Conservation (phyloP, 2,797 vertebrate species). For the Propithecus deckenii region DNA sequence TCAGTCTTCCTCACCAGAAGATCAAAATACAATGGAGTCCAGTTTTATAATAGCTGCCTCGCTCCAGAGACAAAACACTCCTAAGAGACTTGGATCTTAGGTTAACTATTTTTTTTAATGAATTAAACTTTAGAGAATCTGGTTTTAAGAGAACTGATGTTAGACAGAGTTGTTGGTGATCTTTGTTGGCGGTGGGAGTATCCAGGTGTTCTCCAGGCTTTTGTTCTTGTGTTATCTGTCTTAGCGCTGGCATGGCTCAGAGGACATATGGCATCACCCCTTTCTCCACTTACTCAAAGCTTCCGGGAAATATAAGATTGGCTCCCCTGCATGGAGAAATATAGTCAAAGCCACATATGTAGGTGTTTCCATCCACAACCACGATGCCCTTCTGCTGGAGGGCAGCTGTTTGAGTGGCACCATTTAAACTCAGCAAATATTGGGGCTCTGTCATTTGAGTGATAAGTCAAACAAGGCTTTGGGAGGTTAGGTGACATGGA, state of each 20-base stretch:
- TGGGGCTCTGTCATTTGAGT: too few relatives aligned
- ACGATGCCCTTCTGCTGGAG: fast-evolving
- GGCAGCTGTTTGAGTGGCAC: neutral
- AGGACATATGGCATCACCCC: neutral
- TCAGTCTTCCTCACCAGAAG: neutral
- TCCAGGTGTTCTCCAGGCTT: too few relatives aligned
- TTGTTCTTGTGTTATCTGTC: too few relatives aligned
- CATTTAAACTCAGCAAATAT: neutral
- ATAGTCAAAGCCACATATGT: neutral
- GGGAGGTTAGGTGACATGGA: neutral
- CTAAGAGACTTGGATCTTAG: neutral
- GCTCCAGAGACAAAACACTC: neutral
- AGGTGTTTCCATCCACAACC: too few relatives aligned
- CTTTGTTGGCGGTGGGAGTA: neutral
- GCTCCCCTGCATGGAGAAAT: neutral
- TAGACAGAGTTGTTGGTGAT: neutral
- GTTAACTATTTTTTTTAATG: neutral
- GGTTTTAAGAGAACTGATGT: neutral
- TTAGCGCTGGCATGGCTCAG: neutral
- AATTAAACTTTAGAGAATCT: neutral
- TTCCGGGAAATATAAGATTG: neutral
- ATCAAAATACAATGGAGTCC: neutral
- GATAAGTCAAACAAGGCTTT: neutral
- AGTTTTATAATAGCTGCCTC: neutral
- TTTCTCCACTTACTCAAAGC: neutral